Base-by-base conservation (phyloP, 1,140 invertebrate species). In the Lutraria rhynchaena region DNA sequence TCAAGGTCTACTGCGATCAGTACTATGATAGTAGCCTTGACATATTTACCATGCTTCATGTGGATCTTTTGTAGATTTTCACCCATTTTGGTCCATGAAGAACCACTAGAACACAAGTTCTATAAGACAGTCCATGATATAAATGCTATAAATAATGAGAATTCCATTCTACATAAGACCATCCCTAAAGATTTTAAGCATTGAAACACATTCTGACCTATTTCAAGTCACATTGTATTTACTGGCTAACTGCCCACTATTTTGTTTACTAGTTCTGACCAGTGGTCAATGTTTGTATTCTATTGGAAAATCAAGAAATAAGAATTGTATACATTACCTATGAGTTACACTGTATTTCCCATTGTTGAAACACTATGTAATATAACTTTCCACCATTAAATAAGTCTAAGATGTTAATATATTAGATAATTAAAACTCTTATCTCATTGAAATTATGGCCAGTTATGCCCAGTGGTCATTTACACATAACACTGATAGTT, bases 401-500 rank as follows among this genome's bases (percentile, higher is more conserved):
- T 24, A 67, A 67, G 44, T 37, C 41, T 49, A 24, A 3, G 15
- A 67, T 67, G 41, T 67, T 37, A 46, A 46, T 41, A 58, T 35
- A 35, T 73, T 73, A 73, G 57, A 37, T 61, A 44, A 75, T 63
- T 44, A 46, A 27, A 57, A 41, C 70, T 33, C 57, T 75, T 75
- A 75, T 75, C 73, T 63, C 35, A 29, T 19, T 61, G 58, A 75
- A 61, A 44, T 67, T 65, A 67, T 65, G 60, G 29, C 67, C 46
- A 55, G 46, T 67, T 65, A 76, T 77, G 57, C 53, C 75, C 75
- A 65, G 9, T 67, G 61, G 75, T 65, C 60, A 67, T 67, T 67
- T 67, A 67, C 75, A 67, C 75, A 77, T 77, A 67, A 77, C 41
- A 77, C 58, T 65, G 75, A 63, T 77, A 53, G 75, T 77, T 77